phyloP scores from a whole-genome alignment of 2,797 vertebrate genomes.

The Monodelphis domestica region DNA sequence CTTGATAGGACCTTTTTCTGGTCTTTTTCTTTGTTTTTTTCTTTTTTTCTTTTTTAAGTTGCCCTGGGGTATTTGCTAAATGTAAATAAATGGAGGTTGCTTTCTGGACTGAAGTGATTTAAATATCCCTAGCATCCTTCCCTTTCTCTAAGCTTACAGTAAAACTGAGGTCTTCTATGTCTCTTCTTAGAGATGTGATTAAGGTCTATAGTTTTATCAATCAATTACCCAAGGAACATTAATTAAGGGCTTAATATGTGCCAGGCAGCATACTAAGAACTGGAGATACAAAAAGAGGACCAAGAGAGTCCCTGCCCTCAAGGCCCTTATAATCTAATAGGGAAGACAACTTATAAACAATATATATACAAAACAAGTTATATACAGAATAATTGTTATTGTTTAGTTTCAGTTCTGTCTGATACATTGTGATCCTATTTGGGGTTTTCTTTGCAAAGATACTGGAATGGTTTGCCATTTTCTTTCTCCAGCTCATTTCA shows the following conservation, averaged over 20 bases:
- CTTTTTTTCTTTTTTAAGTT: conserved; percentile 47
- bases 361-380: background rate
- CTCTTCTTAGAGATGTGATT: background rate
- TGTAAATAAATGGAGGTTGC: conserved; percentile 46
- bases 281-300: background rate
- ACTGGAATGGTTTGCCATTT: too few species aligned
- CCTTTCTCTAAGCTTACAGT: background rate
- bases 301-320: background rate
- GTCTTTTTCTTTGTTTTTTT: conserved; percentile 55
- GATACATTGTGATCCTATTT: too few species aligned
- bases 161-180: background rate
- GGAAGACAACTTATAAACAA: background rate
- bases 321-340: too few species aligned
- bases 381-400: background rate
- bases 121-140: background rate
- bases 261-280: too few species aligned
- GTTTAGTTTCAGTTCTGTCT: too few species aligned
- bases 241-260: too few species aligned
- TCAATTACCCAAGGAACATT: background rate
- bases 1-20: conserved; percentile 19
- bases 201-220: background rate
- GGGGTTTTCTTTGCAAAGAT: too few species aligned
- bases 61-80: conserved; percentile 58
- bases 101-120: conserved; percentile 32
- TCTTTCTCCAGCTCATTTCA: too few species aligned